These are phyloP conservation scores for Drosophila mulleri DNA, from an alignment of 2,888 invertebrate genomes.

Conservation along the genomic window DNA sequence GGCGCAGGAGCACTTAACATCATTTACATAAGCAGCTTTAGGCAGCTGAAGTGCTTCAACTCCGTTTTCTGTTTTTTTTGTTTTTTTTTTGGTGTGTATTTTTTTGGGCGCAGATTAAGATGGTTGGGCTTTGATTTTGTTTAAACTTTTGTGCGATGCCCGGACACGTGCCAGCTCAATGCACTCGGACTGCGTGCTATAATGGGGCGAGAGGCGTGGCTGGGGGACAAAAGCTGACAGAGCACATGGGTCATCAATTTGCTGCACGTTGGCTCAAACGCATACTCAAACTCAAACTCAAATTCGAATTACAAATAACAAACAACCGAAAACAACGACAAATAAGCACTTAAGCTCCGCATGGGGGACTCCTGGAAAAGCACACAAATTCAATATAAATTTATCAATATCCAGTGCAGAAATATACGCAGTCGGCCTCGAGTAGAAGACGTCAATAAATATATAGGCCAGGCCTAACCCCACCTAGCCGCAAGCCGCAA, in stretches of 20 bases:
- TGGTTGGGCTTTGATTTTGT: slow-evolving; percentile 18
- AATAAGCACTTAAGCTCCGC: slow-evolving; percentile 68
- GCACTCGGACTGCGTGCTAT: slow-evolving; percentile 9
- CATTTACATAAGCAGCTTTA: slow-evolving; percentile 73
- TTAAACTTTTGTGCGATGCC: slow-evolving; percentile 15
- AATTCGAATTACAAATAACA: slow-evolving; percentile 60
- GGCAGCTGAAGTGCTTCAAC: slow-evolving; percentile 39
- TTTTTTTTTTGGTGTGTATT: neutral
- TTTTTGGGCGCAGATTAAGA: slow-evolving; percentile 21
- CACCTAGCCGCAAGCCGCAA: neutral
- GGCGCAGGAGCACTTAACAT: slow-evolving; percentile 50
- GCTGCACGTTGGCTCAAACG: slow-evolving; percentile 27
- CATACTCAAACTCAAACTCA: slow-evolving; percentile 37
- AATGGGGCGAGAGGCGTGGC: slow-evolving; percentile 7
- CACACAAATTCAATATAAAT: slow-evolving; percentile 74
- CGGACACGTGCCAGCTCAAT: slow-evolving; percentile 42
- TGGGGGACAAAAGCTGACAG: slow-evolving; percentile 55
- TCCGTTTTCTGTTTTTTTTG: neutral
- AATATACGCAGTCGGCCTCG: slow-evolving; percentile 48
- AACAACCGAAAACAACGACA: slow-evolving; percentile 59
- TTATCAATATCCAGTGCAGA: slow-evolving; percentile 76
- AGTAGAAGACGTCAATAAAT: slow-evolving; percentile 24
- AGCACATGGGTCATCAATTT: slow-evolving; percentile 75
- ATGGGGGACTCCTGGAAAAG: slow-evolving; percentile 35
- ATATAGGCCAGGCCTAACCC: slow-evolving; percentile 19